Base-by-base conservation (phyloP, 1,140 invertebrate species). In the Capitella teleta region DNA sequence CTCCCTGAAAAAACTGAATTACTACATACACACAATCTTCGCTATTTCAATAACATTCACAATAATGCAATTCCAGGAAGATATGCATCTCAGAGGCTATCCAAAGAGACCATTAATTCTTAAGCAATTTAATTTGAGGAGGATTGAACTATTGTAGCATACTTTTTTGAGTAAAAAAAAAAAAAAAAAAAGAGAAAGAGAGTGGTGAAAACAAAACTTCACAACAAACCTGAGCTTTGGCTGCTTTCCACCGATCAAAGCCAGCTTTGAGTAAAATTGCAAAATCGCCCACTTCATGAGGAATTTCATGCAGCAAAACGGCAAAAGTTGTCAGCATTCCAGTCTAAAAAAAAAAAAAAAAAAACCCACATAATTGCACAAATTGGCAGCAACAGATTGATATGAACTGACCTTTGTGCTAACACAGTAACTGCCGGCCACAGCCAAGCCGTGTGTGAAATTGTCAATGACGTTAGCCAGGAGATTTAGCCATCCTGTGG, bases 261-360 rank as follows among this genome's bases (percentile, higher is more conserved):
- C 93, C 77, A 48, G 76, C 74, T 50, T 72, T 83, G n/a, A 98
- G 73, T n/a, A 98, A 72, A 60, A 98, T 96, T 5, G 91, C 93
- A 73, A 97, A 97, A 70, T 98, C 93, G 0, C 90, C 92, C 25
- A 98, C 84, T 70, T 98, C 94, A 66, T 98, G 94, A 0, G 94
- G 94, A 56, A 98, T 89, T 74, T 97, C 92, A 63, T 97, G 93
- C n/a, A 93, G 78, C 10, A 92, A 71, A 57, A 97, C 97, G 41
- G 92, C 91, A 57, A 92, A 82, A 0, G 92, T 96, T 5, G 92
- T 96, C 3, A 96, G 74, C 3, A 86, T 62, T 5, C 94, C 94
- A 36, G 93, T 81, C 62, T 89, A 71, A 12, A 49, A 41, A 84
- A 86, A 40, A 24, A 16, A 40, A 40, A 21, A 40, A n/a, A n/a